phyloP scores from a whole-genome alignment of 2,888 invertebrate genomes.

The Yponomeuta cagnagella region DNA sequence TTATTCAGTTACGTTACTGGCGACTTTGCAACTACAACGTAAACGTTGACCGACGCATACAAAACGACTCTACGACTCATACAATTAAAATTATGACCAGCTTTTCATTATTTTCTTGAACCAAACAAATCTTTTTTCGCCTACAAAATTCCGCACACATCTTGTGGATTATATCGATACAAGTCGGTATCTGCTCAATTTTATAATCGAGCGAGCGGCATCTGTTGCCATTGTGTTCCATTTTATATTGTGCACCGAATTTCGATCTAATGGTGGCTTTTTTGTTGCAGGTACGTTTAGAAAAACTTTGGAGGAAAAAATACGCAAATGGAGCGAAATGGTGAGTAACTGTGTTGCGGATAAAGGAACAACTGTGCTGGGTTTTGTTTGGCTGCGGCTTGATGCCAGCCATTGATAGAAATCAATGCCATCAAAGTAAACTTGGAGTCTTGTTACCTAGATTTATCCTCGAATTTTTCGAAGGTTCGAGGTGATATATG shows the following conservation, averaged over 20 bases:
- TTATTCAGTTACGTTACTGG: too few species aligned
- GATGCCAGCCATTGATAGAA: too few species aligned
- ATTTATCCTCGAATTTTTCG: too few species aligned
- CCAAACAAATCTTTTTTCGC: neutral
- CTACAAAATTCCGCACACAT: slow-evolving; percentile 47
- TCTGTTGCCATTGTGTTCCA: slow-evolving; percentile 41
- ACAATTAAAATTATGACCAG: too few species aligned
- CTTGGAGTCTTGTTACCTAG: too few species aligned
- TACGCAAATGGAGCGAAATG: neutral
- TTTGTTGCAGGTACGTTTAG: slow-evolving; percentile 47
- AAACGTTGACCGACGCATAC: too few species aligned
- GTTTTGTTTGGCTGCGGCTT: neutral
- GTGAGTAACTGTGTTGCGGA: neutral
- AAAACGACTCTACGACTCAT: too few species aligned
- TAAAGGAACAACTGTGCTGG: neutral
- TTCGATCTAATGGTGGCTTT: slow-evolving; percentile 47
- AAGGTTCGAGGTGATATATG: too few species aligned
- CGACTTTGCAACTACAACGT: too few species aligned
- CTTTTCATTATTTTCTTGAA: neutral
- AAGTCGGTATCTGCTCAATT: slow-evolving; percentile 30
- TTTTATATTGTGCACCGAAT: slow-evolving; percentile 44
- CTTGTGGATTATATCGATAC: slow-evolving; percentile 31
- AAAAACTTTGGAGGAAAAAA: slow-evolving; percentile 3
- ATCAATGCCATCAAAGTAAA: too few species aligned
- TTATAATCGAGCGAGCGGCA: slow-evolving; percentile 45